These are phyloP conservation scores for Paralichthys olivaceus DNA, from an alignment of 2,113 vertebrate genomes.

Conservation along the genomic window DNA sequence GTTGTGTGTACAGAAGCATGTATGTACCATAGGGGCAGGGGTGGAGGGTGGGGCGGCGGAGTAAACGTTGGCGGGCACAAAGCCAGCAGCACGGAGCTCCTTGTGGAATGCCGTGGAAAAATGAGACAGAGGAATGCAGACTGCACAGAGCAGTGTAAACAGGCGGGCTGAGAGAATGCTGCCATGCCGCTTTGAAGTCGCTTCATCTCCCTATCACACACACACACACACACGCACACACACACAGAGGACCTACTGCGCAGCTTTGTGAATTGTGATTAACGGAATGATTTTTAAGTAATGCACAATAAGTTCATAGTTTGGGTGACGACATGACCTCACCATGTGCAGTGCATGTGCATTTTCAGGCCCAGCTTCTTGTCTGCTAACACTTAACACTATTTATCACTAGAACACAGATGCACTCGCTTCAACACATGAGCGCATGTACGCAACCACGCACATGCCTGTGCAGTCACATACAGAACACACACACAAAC, in stretches of 20 bases:
- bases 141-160: constrained; percentile 84
- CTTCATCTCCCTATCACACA: constrained; percentile 54
- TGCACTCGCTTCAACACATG: constrained; percentile 41
- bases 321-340: background rate
- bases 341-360: constrained; percentile 13
- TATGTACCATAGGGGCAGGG: constrained; percentile 28
- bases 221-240: constrained; percentile 34
- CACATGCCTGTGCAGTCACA: constrained; percentile 38
- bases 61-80: constrained; percentile 65
- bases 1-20: constrained; percentile 53
- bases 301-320: background rate
- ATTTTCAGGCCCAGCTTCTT: background rate
- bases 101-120: constrained; percentile 84
- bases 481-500: constrained; percentile 45
- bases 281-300: constrained; percentile 15
- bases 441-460: constrained; percentile 23
- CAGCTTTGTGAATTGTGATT: constrained; percentile 39
- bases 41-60: constrained; percentile 5
- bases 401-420: constrained; percentile 66
- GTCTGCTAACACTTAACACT: constrained; percentile 23
- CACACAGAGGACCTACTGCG: constrained; percentile 36
- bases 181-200: constrained; percentile 81
- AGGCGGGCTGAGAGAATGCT: constrained; percentile 78
- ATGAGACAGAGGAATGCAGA: constrained; percentile 85
- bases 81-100: constrained; percentile 76